phyloP scores from a whole-genome alignment of 1,140 invertebrate genomes.

The Nixonia krombeini region DNA sequence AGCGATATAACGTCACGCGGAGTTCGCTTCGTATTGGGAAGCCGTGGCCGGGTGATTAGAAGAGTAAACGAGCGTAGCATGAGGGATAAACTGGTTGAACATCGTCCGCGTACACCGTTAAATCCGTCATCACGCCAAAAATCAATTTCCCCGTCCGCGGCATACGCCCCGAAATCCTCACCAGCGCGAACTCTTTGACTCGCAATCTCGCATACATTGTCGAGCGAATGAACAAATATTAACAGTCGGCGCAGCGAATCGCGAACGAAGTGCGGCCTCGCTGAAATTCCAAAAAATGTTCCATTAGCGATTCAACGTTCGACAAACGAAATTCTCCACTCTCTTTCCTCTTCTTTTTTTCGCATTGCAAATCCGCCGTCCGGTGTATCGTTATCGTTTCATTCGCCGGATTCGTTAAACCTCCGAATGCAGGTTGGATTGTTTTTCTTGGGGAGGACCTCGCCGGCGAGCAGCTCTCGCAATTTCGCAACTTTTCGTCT shows the following conservation, averaged over 20 bases:
- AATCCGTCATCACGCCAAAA: conserved; percentile 45
- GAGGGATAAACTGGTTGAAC: conserved; percentile 53
- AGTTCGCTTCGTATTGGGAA: conserved; percentile 29
- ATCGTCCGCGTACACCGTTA: conserved; percentile 42
- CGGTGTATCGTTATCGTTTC: too few relatives aligned
- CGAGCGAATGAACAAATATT: conserved; percentile 38
- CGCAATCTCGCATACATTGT: conserved; percentile 32
- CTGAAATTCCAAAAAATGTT: conserved; percentile 24
- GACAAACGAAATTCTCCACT: conserved; percentile 1
- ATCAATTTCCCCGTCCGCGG: conserved; percentile 51
- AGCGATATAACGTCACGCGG: conserved; percentile 30
- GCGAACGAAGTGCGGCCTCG: conserved; percentile 11
- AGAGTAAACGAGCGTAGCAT: conserved; percentile 39
- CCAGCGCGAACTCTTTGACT: conserved; percentile 42
- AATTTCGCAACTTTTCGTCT: conserved; percentile 57
- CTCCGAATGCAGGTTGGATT: too few relatives aligned
- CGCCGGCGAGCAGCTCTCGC: conserved; percentile 16
- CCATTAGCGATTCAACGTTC: conserved; percentile 34
- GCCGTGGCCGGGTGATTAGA: conserved; percentile 33
- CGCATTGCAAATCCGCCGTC: too few relatives aligned
- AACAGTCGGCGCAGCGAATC: conserved; percentile 11
- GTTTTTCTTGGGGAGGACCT: too few relatives aligned
- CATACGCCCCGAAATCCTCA: conserved; percentile 14
- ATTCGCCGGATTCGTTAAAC: too few relatives aligned
- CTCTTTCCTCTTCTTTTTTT: too few relatives aligned